Evolutionary conservation across 2,888 invertebrate genomes (phyloP), one percentile per base, ranked within the genome.

Genomic region (Euplexia lucipara): DNA sequence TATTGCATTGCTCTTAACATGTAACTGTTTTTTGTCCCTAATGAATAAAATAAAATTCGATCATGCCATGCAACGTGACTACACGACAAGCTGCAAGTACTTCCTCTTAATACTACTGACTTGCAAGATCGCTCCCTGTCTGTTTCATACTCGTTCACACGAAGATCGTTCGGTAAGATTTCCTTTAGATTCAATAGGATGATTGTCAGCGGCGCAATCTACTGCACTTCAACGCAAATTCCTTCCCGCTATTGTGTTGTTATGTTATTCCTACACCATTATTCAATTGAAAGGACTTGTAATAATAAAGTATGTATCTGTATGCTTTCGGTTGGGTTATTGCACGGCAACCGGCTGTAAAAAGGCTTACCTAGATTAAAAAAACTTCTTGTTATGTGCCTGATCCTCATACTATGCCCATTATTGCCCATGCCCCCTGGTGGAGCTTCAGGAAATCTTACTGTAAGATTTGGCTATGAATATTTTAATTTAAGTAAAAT

Each of bases 161-260:
- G n/a, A 8, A 39, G 14, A 16, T 14, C 20, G 22, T n/a, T 34
- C 3, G 1, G 4, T n/a, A 26, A 64, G n/a, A 26, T 48, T 35
- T 9, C 18, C 10, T 10, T 35, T 51, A 32, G 35, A 14, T 45
- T 64, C 37, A 64, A 45, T 48, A n/a, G 20, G 5, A 48, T 48
- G 48, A 35, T 42, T 39, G 41, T 26, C 41, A 37, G 61, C 5
- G 30, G 8, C 35, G 8, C 42, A 64, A 44, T 41, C 16, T 57
- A 32, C 37, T 52, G 12, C 52, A 34, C 18, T 37, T 30, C 51
- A 52, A 18, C 26, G 6, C 35, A 56, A 22, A 18, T 45, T 57
- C n/a, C 26, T 14, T 32, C 9, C n/a, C 9, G 51, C 18, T n/a
- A 49, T 42, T 22, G 9, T 16, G 9, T 42, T 18, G 3, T 30